A percentile compares a stretch with the other conserved stretches of the same genome.
These are phyloP conservation scores for Xiphias gladius DNA, from an alignment of 2,113 vertebrate genomes.

Conservation along the genomic window DNA sequence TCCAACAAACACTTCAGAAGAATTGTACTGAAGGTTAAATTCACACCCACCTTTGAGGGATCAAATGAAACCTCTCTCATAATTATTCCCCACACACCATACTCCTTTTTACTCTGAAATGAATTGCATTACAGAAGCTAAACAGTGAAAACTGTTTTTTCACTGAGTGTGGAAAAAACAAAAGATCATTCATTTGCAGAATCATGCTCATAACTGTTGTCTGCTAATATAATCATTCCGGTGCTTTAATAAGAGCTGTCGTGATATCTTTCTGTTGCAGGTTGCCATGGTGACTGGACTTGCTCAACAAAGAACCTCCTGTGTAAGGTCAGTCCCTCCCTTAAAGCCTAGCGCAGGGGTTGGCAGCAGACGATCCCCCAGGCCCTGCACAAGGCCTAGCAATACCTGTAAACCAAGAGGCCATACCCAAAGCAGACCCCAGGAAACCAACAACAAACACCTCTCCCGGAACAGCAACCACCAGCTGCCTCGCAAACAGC, in stretches of 20 bases:
- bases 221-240: neutral
- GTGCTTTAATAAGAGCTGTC: neutral
- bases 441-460: slow-evolving; percentile 46
- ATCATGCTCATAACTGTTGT: neutral
- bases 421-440: slow-evolving; percentile 23
- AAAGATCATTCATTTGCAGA: neutral
- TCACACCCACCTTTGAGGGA: too few relatives aligned
- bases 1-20: too few relatives aligned
- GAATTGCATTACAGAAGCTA: neutral
- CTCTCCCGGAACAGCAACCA: slow-evolving; percentile 45
- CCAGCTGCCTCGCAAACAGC: slow-evolving; percentile 52
- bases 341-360: slow-evolving; percentile 31
- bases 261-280: slow-evolving; percentile 44
- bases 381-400: slow-evolving; percentile 32
- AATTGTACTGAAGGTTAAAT: too few relatives aligned
- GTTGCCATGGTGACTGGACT: slow-evolving; percentile 44
- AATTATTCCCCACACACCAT: too few relatives aligned
- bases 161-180: neutral
- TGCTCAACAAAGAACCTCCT: slow-evolving; percentile 47
- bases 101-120: neutral
- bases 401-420: slow-evolving; percentile 36
- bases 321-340: slow-evolving; percentile 28
- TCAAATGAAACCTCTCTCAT: too few relatives aligned
- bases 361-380: slow-evolving; percentile 15
- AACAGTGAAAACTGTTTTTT: neutral